These are phyloP conservation scores for Petrolisthes manimaculis DNA, from an alignment of 2,888 invertebrate genomes.

Conservation along the genomic window DNA sequence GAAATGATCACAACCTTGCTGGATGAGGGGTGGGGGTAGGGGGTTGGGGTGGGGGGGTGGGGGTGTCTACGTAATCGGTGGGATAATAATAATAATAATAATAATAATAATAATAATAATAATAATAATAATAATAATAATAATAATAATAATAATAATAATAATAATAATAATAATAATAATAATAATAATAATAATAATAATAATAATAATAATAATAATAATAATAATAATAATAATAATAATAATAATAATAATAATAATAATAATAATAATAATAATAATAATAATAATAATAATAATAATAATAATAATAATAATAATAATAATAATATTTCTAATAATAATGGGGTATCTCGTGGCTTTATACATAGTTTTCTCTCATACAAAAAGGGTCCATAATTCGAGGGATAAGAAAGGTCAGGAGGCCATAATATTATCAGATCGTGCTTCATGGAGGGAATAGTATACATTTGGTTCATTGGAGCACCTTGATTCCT, in stretches of 20 bases:
- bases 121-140: not conserved
- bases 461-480: too few species aligned
- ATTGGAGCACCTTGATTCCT: too few species aligned
- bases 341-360: not conserved
- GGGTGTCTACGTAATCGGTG: not conserved
- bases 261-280: conserved; percentile 6
- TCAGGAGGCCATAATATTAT: too few species aligned
- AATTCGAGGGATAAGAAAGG: too few species aligned
- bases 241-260: not conserved
- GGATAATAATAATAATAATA: not conserved
- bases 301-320: conserved; percentile 13
- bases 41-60: too few species aligned
- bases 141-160: conserved; percentile 11
- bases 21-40: too few species aligned
- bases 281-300: not conserved
- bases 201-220: not conserved
- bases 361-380: too few species aligned
- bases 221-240: not conserved
- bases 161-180: not conserved
- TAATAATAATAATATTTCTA: conserved; percentile 8
- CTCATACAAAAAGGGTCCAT: too few species aligned
- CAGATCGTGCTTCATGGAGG: too few species aligned
- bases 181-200: not conserved
- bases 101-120: conserved; percentile 18
- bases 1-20: too few species aligned